Conservation (phyloP, 1,140 invertebrate species). For the Ostrea edulis region DNA sequence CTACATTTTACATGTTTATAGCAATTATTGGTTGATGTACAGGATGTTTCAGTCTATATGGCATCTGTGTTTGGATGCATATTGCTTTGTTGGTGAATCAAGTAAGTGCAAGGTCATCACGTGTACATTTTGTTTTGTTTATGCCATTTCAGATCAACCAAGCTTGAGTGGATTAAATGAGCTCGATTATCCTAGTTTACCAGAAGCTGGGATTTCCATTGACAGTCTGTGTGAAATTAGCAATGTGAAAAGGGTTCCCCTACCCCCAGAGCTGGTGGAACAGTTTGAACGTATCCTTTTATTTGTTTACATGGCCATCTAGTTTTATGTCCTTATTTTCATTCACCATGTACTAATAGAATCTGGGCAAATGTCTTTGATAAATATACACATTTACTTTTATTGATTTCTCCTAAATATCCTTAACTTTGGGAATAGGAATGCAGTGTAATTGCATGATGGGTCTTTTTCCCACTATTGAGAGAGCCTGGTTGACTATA, state of each 20-base stretch:
- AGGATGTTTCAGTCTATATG: too few species aligned
- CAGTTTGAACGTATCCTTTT: conserved; percentile 94
- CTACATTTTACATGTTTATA: too few species aligned
- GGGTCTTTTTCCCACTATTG: conserved; percentile 97
- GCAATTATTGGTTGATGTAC: too few species aligned
- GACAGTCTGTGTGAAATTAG: conserved; percentile 85
- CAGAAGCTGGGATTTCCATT: conserved; percentile 83
- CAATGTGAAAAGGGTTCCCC: conserved; percentile 89
- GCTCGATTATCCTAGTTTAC: conserved; percentile 91
- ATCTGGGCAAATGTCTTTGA: too few species aligned
- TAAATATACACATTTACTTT: too few species aligned
- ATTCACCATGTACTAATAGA: neutral
- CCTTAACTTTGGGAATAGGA: conserved; percentile 63
- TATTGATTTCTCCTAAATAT: neutral
- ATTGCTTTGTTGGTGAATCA: too few species aligned
- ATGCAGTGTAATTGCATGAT: conserved; percentile 95
- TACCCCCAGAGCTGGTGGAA: conserved; percentile 95
- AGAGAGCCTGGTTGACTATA: conserved; percentile 97
- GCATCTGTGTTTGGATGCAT: too few species aligned
- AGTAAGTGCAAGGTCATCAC: too few species aligned
- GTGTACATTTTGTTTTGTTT: neutral
- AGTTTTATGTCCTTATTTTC: neutral
- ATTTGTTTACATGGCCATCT: neutral
- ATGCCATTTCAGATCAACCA: conserved; percentile 79
- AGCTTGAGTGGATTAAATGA: conserved; percentile 93